Evolutionary conservation across 2,113 vertebrate genomes (phyloP).

Genomic region (Hyla sarda): DNA sequence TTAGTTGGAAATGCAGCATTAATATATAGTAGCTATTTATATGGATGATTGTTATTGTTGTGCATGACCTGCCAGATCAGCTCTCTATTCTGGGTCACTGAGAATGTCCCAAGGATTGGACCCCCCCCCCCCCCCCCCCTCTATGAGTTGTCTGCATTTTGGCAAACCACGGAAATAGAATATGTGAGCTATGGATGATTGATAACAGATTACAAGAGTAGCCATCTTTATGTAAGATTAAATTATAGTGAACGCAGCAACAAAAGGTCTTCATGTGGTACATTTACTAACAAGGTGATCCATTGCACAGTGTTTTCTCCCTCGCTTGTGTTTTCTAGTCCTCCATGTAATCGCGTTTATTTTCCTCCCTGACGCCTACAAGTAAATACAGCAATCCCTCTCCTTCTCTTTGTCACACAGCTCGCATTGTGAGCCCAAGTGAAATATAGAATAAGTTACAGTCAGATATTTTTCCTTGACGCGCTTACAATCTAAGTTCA

Average conservation of each 20-base stretch:
- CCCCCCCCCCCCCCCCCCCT: no score
- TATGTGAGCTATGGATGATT: no score
- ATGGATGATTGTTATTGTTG: no score
- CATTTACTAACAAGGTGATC: background rate
- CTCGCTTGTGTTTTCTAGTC: background rate
- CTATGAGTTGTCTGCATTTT: no score
- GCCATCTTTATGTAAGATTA: background rate
- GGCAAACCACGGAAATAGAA: no score
- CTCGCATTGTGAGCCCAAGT: conserved; percentile 1
- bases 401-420: conserved; percentile 43
- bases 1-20: no score
- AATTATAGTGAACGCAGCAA: no score
- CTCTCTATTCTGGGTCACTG: no score
- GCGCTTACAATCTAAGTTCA: conserved; percentile 34
- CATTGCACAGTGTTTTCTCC: background rate
- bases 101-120: no score
- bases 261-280: background rate
- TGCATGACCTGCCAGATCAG: no score
- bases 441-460: conserved; percentile 23
- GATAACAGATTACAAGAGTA: background rate
- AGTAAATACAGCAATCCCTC: conserved; percentile 22
- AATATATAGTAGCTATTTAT: no score
- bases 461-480: conserved; percentile 14
- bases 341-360: conserved; percentile 9
- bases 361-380: conserved; percentile 42